phyloP scores from a whole-genome alignment of 2,797 vertebrate species.

The Sphenodon punctatus region DNA sequence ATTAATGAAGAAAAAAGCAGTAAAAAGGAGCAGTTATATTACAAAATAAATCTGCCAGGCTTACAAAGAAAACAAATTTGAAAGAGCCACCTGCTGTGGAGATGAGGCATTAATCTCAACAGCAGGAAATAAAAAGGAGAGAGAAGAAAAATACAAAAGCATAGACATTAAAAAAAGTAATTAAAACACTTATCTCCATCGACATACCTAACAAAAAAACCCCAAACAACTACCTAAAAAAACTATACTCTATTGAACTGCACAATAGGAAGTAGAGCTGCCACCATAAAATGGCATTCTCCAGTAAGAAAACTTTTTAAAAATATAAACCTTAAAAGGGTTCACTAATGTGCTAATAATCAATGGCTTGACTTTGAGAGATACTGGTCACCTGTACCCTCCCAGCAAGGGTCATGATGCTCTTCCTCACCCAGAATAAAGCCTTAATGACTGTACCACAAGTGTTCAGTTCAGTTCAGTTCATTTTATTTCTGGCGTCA shows the following conservation, averaged over 20 bases:
- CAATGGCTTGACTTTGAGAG: constrained; percentile 56
- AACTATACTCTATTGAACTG: constrained; percentile 67
- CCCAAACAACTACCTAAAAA: constrained; percentile 68
- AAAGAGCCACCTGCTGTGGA: constrained; percentile 80
- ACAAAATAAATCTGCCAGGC: constrained; percentile 76
- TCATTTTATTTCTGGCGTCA: no score
- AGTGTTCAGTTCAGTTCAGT: constrained; percentile 37
- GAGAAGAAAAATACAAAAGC: constrained; percentile 77
- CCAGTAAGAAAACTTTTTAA: constrained; percentile 55
- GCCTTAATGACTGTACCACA: background rate
- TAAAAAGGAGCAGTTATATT: constrained; percentile 75
- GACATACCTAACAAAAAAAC: constrained; percentile 70
- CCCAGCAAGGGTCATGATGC: constrained; percentile 21
- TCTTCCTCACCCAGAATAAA: constrained; percentile 3
- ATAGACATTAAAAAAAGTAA: constrained; percentile 85
- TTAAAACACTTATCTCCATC: constrained; percentile 86
- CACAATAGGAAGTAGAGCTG: constrained; percentile 70
- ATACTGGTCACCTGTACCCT: constrained; percentile 50
- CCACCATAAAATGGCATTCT: constrained; percentile 44
- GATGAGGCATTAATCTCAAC: constrained; percentile 81
- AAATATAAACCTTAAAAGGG: constrained; percentile 51
- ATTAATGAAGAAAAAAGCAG: constrained; percentile 70
- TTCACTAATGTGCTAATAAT: constrained; percentile 66
- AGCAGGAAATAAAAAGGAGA: constrained; percentile 79
- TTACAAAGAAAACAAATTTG: constrained; percentile 78